Base-by-base conservation (phyloP, 2,113 vertebrate genomes). In the Recurvirostra avosetta region DNA sequence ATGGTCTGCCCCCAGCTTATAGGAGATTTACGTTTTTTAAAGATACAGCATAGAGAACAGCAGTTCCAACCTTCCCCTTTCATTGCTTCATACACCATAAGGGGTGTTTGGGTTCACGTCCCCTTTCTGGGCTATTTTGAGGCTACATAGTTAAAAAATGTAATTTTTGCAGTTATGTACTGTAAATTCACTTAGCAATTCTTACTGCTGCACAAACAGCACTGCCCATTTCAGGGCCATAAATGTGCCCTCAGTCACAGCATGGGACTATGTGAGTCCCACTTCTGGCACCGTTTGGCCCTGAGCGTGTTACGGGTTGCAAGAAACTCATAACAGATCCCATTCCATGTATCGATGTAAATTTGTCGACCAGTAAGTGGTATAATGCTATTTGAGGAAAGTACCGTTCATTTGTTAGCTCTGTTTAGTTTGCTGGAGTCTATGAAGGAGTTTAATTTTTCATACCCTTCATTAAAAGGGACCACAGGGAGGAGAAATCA, bases 391-490 rank as follows among this genome's bases (percentile, higher is more conserved):
- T 62, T 77, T 56, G 74, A 95, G 65, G 65, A 90, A 45, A 94
- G 90, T 6, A 67, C 32, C 7, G 0, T 66, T 87, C 79, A 30
- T 90, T 93, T 87, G 43, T 84, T 89, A 70, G 11, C 6, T 52
- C 74, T 72, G 73, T 56, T 96, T 92, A 43, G 83, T 50, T 96
- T n/a, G 29, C 92, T 87, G 78, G 79, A 95, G 90, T 45, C 80
- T 82, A 38, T 10, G 73, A 96, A 81, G 67, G 62, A 78, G 86
- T 96, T 98, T 93, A 94, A 88, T 86, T 97, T 97, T 93, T 97
- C 78, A 95, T 90, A 84, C 62, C 73, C 78, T 94, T 80, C 88
- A 58, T 94, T 97, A 88, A 81, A 90, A 95, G 77, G 79, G 82
- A 89, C 94, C 90, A 89, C 32, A 92, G 89, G 94, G 96, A 98